A percentile compares a stretch with the other conserved stretches of the same genome.
These are phyloP conservation scores for Drosophila macrospina DNA, from an alignment of 2,888 invertebrate genomes.

Conservation along the genomic window DNA sequence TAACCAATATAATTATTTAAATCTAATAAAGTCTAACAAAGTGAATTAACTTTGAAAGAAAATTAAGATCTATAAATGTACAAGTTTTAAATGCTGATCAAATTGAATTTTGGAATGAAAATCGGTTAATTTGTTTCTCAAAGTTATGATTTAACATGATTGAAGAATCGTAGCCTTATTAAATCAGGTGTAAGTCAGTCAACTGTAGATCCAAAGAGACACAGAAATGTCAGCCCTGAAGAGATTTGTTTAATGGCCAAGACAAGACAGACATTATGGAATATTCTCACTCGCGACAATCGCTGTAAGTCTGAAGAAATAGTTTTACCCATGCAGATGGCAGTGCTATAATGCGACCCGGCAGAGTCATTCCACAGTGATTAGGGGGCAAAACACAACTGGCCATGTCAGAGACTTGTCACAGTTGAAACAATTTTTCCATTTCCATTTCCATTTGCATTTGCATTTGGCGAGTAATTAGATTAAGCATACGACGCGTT, in stretches of 20 bases:
- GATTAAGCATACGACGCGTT: constrained; percentile 59
- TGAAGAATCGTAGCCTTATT: background rate
- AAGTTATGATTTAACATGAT: background rate
- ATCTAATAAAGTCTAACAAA: too few species aligned
- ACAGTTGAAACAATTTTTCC: constrained; percentile 34
- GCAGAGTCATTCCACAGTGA: constrained; percentile 15
- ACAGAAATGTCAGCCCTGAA: background rate
- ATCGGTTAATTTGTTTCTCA: background rate
- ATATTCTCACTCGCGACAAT: background rate
- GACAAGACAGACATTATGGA: background rate
- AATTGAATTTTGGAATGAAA: background rate
- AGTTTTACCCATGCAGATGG: constrained; percentile 13
- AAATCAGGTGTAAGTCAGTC: background rate
- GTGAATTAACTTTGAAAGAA: too few species aligned
- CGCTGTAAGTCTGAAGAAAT: background rate
- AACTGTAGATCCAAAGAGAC: background rate
- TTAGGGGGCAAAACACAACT: constrained; percentile 41
- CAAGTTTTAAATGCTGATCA: background rate
- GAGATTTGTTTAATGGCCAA: background rate
- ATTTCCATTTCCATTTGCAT: constrained; percentile 28
- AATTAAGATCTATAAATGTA: too few species aligned
- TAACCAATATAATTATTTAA: too few species aligned
- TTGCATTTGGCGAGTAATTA: constrained; percentile 59
- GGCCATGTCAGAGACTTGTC: constrained; percentile 49
- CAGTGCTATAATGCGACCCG: constrained; percentile 11